A percentile compares a stretch with the other conserved stretches of the same genome.
These are phyloP conservation scores for Egretta garzetta DNA, from an alignment of 2,113 vertebrate species.

Conservation along the genomic window DNA sequence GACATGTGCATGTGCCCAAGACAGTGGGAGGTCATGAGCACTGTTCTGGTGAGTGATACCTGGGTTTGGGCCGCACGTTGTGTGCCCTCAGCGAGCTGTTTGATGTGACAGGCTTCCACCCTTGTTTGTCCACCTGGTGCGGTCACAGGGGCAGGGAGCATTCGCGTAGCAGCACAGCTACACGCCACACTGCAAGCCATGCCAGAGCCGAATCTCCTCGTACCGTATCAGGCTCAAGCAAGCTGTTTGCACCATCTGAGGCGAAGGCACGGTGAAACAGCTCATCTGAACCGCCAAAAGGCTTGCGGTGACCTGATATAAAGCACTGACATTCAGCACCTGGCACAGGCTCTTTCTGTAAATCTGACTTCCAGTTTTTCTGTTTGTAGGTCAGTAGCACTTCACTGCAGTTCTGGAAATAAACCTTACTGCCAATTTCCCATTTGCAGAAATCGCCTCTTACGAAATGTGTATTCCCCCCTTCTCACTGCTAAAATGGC, in stretches of 20 bases:
- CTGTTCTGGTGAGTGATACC: not conserved
- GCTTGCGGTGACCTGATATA: not conserved
- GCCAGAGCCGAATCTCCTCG: not conserved
- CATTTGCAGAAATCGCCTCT: not conserved
- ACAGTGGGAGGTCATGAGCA: not conserved
- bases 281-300: conserved; percentile 9
- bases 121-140: not conserved
- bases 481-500: not conserved
- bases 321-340: conserved; percentile 24
- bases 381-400: conserved; percentile 63
- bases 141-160: not conserved
- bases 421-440: not conserved
- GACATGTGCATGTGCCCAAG: not conserved
- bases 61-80: not conserved
- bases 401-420: not conserved
- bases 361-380: not conserved
- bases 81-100: not conserved
- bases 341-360: not conserved
- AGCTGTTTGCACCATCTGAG: conserved; percentile 41
- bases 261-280: conserved; percentile 16
- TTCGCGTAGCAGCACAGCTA: not conserved
- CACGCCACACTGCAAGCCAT: not conserved
- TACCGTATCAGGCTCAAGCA: not conserved
- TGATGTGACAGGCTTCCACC: not conserved
- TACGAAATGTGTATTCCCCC: not conserved